Evolutionary conservation across 2,113 vertebrate species (phyloP).

Genomic region (Mesoclemmys tuberculata): DNA sequence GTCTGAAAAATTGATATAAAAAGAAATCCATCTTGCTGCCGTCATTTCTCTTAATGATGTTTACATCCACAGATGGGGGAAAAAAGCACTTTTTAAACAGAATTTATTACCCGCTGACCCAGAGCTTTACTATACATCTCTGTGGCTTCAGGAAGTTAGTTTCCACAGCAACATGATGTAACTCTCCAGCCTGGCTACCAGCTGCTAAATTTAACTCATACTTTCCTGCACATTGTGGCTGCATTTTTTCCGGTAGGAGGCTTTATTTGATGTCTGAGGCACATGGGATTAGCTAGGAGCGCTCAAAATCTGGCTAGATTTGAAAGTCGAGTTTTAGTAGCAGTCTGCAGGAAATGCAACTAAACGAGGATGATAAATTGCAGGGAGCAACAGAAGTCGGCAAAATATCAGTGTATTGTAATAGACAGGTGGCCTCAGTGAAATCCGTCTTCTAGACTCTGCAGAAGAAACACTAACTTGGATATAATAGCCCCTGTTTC

Average conservation of each 20-base stretch:
- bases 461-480: neutral
- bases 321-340: neutral
- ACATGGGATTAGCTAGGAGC: neutral
- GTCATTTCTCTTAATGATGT: conserved; percentile 79
- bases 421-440: neutral
- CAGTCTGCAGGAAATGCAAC: neutral
- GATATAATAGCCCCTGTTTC: neutral
- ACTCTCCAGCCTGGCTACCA: conserved; percentile 44
- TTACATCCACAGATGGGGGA: conserved; percentile 81
- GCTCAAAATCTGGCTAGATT: neutral
- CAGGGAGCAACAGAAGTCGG: neutral
- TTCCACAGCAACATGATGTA: conserved; percentile 82
- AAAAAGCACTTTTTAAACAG: conserved; percentile 82
- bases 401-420: neutral
- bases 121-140: conserved; percentile 79
- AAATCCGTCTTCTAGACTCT: neutral
- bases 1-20: conserved; percentile 73
- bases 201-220: conserved; percentile 76
- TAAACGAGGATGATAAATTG: neutral
- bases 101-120: conserved; percentile 85
- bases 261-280: neutral
- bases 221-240: neutral
- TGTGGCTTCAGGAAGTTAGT: conserved; percentile 78
- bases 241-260: neutral
- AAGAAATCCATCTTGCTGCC: conserved; percentile 74